Evolutionary conservation across 2,113 vertebrate species (phyloP), one percentile per base, ranked within the genome.

Genomic region (Martes martes): DNA sequence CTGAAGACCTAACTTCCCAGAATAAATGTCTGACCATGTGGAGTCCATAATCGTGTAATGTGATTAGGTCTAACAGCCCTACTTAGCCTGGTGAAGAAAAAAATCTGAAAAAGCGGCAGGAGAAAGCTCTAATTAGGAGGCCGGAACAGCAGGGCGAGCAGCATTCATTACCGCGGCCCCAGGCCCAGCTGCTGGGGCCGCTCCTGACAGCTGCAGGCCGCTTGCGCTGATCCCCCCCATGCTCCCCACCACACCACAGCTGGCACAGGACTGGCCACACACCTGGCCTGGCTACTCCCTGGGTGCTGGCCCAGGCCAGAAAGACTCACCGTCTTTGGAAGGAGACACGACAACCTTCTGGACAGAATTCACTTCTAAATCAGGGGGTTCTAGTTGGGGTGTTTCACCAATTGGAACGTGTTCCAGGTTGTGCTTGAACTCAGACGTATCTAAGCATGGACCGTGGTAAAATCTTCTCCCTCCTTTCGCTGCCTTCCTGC

Each of bases 161-260:
- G 21, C 65, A 36, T 59, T 71, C 50, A 73, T 67, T 61, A 73
- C 6, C 0, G 10, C 14, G 23, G 11, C 26, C n/a, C 14, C 2
- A 4, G 78, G 26, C n/a, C 63, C 57, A 39, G 42, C 74, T 90
- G 67, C 78, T 9, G 1, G 7, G 31, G 39, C 6, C 31, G 23
- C 42, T 45, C 16, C 73, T 52, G 14, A 89, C 8, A 18, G 45
- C 9, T 36, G 16, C 19, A 33, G 59, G 36, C 39, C 1, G 0
- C 79, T 57, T 36, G 36, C 0, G 0, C 31, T 1, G 1, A 7
- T 24, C 23, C 8, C 65, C 33, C 67, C 33, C 0, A 0, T 18
- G 24, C 33, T 28, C 45, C 57, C 57, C 23, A 23, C 18, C 50
- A 61, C 6, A 31, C 7, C 15, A 0, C 31, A 84, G 89, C 31